A percentile compares a stretch with the other conserved stretches of the same genome.
Evolutionary conservation across 2,888 invertebrate species (phyloP).

Genomic region (Epirrhoe alternata): DNA sequence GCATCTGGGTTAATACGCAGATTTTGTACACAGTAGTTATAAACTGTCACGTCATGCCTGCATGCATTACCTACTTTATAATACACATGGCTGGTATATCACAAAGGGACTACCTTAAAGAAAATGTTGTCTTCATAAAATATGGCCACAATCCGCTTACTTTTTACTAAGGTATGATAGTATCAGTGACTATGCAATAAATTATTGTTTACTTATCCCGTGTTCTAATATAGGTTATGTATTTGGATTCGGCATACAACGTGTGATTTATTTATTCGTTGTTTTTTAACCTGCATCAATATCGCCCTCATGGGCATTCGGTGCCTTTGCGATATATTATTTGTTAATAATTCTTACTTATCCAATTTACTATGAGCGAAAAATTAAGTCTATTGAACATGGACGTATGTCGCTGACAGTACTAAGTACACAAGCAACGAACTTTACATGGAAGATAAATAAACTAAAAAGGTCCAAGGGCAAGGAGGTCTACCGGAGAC

Average conservation of each 20-base stretch:
- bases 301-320: no score
- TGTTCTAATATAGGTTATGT: constrained; percentile 2
- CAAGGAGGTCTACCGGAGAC: constrained; percentile 23
- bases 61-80: constrained; percentile 42
- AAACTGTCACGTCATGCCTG: constrained; percentile 58
- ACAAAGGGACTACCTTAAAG: constrained; percentile 6
- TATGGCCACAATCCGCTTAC: constrained; percentile 15
- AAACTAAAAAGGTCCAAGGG: constrained; percentile 33
- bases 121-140: constrained; percentile 6
- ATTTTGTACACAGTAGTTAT: constrained; percentile 48
- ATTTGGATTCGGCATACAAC: constrained; percentile 3
- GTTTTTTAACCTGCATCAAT: no score
- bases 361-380: no score
- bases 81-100: no score
- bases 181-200: constrained; percentile 31
- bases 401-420: no score
- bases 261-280: constrained; percentile 1
- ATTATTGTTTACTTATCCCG: constrained; percentile 15
- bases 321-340: no score
- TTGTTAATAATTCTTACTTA: no score
- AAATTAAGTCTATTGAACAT: no score
- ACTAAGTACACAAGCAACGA: no score
- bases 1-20: constrained; percentile 69
- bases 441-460: constrained; percentile 12
- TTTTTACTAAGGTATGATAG: constrained; percentile 22